phyloP scores from a whole-genome alignment of 2,797 vertebrate genomes.

The Lepilemur septentrionalis region DNA sequence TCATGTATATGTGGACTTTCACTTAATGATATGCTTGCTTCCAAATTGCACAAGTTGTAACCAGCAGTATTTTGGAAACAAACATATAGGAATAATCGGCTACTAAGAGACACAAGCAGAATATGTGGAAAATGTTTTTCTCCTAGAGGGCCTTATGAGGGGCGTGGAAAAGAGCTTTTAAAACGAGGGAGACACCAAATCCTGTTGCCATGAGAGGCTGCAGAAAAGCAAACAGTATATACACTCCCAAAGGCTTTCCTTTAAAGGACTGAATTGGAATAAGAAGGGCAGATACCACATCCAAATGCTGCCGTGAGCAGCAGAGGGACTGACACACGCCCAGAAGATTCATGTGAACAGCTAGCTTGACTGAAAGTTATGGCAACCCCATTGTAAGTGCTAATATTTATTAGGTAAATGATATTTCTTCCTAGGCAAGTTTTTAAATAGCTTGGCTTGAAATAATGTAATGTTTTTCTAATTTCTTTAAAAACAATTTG shows the following conservation, averaged over 20 bases:
- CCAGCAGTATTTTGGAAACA: slow-evolving; percentile 71
- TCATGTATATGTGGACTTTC: slow-evolving; percentile 52
- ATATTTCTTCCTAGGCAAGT: not conserved
- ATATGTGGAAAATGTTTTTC: slow-evolving; percentile 23
- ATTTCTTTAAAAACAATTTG: not conserved
- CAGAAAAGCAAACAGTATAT: slow-evolving; percentile 48
- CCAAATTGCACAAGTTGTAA: slow-evolving; percentile 54
- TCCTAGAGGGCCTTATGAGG: not conserved
- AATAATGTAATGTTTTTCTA: not conserved
- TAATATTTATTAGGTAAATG: slow-evolving; percentile 11
- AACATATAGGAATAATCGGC: slow-evolving; percentile 29
- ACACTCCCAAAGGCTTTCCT: not conserved
- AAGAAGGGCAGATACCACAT: not conserved
- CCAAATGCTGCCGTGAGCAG: not conserved
- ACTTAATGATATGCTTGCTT: slow-evolving; percentile 7
- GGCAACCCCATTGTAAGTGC: not conserved
- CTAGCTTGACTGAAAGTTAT: not conserved
- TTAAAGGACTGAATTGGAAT: not conserved
- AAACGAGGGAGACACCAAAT: slow-evolving; percentile 39
- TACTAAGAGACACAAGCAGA: slow-evolving; percentile 53
- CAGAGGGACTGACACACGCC: not conserved
- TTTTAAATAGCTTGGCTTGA: slow-evolving; percentile 20
- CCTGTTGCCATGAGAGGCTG: slow-evolving; percentile 48
- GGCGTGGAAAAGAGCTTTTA: slow-evolving; percentile 18
- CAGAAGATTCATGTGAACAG: not conserved